Percentiles rank a stretch among this genome's conserved stretches.
Conservation (phyloP, 2,797 vertebrate species). For the Gadopsis marmoratus region DNA sequence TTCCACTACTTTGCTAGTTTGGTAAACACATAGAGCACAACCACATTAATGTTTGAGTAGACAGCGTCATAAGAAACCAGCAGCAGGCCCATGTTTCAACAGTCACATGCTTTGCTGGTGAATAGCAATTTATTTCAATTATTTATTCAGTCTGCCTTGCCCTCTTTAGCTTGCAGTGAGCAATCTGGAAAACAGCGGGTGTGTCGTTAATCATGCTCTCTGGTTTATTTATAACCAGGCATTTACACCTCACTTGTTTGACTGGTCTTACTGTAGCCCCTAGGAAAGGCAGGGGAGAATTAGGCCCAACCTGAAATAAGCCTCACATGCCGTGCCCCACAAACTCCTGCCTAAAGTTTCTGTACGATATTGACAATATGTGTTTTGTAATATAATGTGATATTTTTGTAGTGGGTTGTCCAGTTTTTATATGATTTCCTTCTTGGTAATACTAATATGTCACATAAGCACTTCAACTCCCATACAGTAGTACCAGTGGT, state of each 20-base stretch:
- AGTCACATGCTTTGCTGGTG: not conserved
- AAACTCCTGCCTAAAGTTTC: not conserved
- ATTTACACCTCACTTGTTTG: slow-evolving; percentile 23
- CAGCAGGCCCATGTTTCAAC: not conserved
- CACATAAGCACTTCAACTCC: not conserved
- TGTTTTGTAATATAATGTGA: not conserved
- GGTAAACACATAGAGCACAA: slow-evolving; percentile 35
- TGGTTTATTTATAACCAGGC: slow-evolving; percentile 27
- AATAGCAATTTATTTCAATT: not conserved
- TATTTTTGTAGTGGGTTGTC: not conserved
- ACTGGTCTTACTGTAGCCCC: slow-evolving; percentile 20
- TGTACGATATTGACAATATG: not conserved
- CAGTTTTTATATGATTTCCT: not conserved
- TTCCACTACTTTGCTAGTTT: slow-evolving; percentile 2
- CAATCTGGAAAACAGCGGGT: slow-evolving; percentile 5
- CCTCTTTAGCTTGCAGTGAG: slow-evolving; percentile 12
- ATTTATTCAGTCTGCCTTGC: not conserved
- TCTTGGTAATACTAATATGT: not conserved
- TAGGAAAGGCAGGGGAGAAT: slow-evolving; percentile 22
- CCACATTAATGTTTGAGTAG: slow-evolving; percentile 24
- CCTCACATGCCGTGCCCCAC: slow-evolving; percentile 27
- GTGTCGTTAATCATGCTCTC: slow-evolving; percentile 4
- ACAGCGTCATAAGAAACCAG: slow-evolving; percentile 10
- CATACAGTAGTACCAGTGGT: not conserved
- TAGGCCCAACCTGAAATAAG: slow-evolving; percentile 50